Evolutionary conservation across 2,888 invertebrate species (phyloP).

Genomic region (Aspidiotus rigidus): DNA sequence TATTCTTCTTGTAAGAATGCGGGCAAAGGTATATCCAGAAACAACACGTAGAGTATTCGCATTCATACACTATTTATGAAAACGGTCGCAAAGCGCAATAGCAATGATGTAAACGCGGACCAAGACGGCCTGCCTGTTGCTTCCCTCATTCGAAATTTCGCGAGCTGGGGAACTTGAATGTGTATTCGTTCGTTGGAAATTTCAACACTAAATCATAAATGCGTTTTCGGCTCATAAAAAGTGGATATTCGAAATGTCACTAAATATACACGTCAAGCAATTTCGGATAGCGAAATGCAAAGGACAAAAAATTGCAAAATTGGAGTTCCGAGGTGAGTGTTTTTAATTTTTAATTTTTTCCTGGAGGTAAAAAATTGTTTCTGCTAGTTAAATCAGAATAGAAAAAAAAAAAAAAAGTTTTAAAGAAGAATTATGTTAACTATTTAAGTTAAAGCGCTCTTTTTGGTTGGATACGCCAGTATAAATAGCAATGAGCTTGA

Average conservation of each 20-base stretch:
- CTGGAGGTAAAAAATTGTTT: too few relatives aligned
- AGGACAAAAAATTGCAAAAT: conserved; percentile 56
- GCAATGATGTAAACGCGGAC: conserved; percentile 20
- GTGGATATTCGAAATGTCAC: conserved; percentile 49
- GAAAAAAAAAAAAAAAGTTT: too few relatives aligned
- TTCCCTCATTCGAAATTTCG: conserved; percentile 22
- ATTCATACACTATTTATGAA: neutral
- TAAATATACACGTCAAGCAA: conserved; percentile 57
- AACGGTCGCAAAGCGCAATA: conserved; percentile 25
- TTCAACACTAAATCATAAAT: neutral
- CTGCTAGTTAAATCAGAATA: too few relatives aligned
- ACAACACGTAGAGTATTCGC: conserved; percentile 12
- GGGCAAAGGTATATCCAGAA: neutral
- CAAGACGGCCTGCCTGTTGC: conserved; percentile 25
- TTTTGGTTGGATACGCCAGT: too few relatives aligned
- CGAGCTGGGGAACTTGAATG: neutral
- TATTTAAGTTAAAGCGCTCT: too few relatives aligned
- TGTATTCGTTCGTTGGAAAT: neutral
- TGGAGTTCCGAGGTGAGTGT: conserved; percentile 67
- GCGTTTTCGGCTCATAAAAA: conserved; percentile 1
- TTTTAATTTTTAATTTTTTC: too few relatives aligned
- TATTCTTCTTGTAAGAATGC: neutral
- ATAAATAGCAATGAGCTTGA: too few relatives aligned
- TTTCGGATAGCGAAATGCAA: conserved; percentile 60
- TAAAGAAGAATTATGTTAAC: too few relatives aligned